Evolutionary conservation across 2,113 vertebrate species (phyloP), one percentile per base, ranked within the genome.

Genomic region (Trichechus manatus): DNA sequence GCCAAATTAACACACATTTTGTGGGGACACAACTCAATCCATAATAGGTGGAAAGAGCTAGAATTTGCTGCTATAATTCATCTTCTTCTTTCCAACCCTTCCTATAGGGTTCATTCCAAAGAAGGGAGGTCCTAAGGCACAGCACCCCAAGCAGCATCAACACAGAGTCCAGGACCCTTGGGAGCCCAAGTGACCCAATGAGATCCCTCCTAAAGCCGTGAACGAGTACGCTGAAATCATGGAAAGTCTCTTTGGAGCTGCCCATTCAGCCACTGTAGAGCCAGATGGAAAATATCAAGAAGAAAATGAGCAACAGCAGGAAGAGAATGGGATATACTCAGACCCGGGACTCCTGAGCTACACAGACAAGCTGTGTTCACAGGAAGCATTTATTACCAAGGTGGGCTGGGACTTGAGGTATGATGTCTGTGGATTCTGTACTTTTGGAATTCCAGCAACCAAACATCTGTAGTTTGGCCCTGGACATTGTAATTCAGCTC

Each of bases 281-380:
- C 53, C 79, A 29, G 63, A 23, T 0, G 59, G 31, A 13, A 61
- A 44, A 22, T 3, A 80, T 5, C 3, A 92, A 75, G 93, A 96
- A n/a, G 90, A 68, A 3, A 7, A 47, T 8, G 47, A 66, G 53
- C 79, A 77, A 17, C 79, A 56, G 59, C 92, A 70, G 85, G 70
- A 74, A 0, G 82, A 82, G 19, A 23, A 6, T 6, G 10, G 1
- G 4, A 85, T 70, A 13, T 56, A 9, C 36, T 74, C 36, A 8
- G 92, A 93, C 61, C 5, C 5, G 0, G 53, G 36, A 1, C 91
- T 98, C n/a, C 59, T 95, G 27, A 95, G 97, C 23, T 98, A 98
- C 42, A 36, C 98, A 25, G 93, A 98, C 1, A 25, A 97, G 79
- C 80, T 98, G 78, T 98, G 98, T 68, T 78, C 81, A 0, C 75